Conservation (phyloP, 2,113 vertebrate species). For the Saguinus midas region DNA sequence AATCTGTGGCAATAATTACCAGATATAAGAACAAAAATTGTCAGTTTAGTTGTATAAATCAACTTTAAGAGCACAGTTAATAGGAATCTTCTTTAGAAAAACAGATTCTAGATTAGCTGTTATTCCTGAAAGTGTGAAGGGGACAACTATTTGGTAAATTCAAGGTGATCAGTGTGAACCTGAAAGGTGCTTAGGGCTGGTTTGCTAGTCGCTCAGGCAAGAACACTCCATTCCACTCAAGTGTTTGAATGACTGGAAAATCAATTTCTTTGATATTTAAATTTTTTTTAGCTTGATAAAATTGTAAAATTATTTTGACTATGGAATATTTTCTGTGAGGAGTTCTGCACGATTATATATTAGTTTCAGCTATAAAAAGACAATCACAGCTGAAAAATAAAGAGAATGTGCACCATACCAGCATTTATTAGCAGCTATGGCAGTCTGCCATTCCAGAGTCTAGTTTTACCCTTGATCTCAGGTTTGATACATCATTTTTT, state of each 20-base stretch:
- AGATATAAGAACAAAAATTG: not conserved
- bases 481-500: not conserved
- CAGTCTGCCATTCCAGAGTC: not conserved
- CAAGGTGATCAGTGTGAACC: not conserved
- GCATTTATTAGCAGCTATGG: too few species aligned
- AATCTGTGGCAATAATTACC: not conserved
- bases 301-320: conserved; percentile 9
- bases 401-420: not conserved
- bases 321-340: not conserved
- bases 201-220: not conserved
- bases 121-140: not conserved
- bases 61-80: not conserved
- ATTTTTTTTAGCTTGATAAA: not conserved
- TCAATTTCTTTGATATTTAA: not conserved
- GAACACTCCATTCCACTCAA: not conserved
- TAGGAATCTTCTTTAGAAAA: not conserved
- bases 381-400: not conserved
- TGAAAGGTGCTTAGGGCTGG: accelerated
- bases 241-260: not conserved
- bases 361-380: not conserved
- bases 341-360: not conserved
- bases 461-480: not conserved
- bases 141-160: not conserved
- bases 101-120: not conserved
- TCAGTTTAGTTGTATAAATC: not conserved